Evolutionary conservation across 2,797 vertebrate genomes (phyloP).

Genomic region (Sebastiscus tertius): DNA sequence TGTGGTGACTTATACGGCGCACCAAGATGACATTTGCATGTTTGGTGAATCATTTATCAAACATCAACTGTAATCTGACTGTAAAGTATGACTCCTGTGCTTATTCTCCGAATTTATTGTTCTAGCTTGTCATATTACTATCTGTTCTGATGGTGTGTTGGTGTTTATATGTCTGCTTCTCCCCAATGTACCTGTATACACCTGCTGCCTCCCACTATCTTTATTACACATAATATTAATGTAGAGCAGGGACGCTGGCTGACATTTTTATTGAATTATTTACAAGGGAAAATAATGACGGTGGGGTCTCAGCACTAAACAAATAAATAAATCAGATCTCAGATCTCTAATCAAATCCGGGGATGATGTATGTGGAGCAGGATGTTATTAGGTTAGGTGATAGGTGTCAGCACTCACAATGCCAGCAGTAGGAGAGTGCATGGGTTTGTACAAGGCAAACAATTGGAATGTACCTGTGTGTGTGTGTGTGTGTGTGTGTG

Average conservation of each 20-base stretch:
- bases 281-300: slow-evolving; percentile 85
- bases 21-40: slow-evolving; percentile 13
- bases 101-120: slow-evolving; percentile 30
- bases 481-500: background rate
- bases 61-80: slow-evolving; percentile 32
- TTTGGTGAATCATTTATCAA: slow-evolving; percentile 23
- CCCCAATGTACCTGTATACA: slow-evolving; percentile 55
- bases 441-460: slow-evolving; percentile 39
- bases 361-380: slow-evolving; percentile 74
- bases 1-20: background rate
- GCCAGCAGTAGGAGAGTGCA: slow-evolving; percentile 52
- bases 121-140: slow-evolving; percentile 33
- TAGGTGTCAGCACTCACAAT: slow-evolving; percentile 71
- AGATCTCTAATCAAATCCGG: slow-evolving; percentile 80
- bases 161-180: slow-evolving; percentile 35
- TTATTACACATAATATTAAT: slow-evolving; percentile 82
- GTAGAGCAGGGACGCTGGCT: slow-evolving; percentile 61
- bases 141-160: slow-evolving; percentile 27
- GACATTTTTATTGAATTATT: slow-evolving; percentile 86
- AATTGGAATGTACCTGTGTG: slow-evolving; percentile 35
- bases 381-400: slow-evolving; percentile 78
- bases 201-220: slow-evolving; percentile 67
- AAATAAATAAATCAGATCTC: slow-evolving; percentile 85
- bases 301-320: slow-evolving; percentile 74
- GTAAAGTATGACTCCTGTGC: slow-evolving; percentile 23